Conservation (phyloP, 2,888 invertebrate species). For the Lymantria dispar region DNA sequence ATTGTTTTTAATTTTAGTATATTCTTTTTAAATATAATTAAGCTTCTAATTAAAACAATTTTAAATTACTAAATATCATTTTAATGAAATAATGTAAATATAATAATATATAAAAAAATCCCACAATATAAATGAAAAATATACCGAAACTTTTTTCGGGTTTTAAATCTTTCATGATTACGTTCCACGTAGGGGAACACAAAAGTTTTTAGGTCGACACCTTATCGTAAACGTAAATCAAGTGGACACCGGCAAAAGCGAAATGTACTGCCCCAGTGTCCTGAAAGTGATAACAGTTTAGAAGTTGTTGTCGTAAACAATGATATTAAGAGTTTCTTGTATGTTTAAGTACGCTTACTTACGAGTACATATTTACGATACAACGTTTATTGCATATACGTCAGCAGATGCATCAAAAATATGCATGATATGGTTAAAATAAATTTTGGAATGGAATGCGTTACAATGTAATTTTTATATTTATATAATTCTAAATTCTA, state of each 20-base stretch:
- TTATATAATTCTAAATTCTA: not conserved
- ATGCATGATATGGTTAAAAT: conserved; percentile 13
- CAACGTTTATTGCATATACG: conserved; percentile 12
- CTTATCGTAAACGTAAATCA: conserved; percentile 75
- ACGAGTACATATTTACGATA: conserved; percentile 18
- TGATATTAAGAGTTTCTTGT: conserved; percentile 43
- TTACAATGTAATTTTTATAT: not conserved
- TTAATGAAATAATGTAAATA: too few relatives aligned
- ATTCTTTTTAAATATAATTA: too few relatives aligned
- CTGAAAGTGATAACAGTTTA: conserved; percentile 67
- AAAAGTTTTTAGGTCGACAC: conserved; percentile 71
- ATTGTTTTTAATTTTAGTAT: too few relatives aligned
- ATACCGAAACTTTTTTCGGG: conserved; percentile 48
- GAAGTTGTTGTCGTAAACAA: conserved; percentile 62
- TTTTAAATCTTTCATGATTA: conserved; percentile 67
- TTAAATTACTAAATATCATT: too few relatives aligned
- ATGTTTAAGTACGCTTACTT: conserved; percentile 23
- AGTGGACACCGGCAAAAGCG: conserved; percentile 65
- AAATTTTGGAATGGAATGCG: conserved; percentile 19
- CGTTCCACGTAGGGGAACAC: conserved; percentile 46
- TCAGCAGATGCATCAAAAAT: conserved; percentile 15
- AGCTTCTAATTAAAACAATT: too few relatives aligned
- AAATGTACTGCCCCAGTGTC: conserved; percentile 56
- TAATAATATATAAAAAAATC: too few relatives aligned
- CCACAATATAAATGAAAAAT: too few relatives aligned